A percentile compares a stretch with the other conserved stretches of the same genome.
phyloP scores from a whole-genome alignment of 2,113 vertebrate species.

The Cyanocitta stelleri region DNA sequence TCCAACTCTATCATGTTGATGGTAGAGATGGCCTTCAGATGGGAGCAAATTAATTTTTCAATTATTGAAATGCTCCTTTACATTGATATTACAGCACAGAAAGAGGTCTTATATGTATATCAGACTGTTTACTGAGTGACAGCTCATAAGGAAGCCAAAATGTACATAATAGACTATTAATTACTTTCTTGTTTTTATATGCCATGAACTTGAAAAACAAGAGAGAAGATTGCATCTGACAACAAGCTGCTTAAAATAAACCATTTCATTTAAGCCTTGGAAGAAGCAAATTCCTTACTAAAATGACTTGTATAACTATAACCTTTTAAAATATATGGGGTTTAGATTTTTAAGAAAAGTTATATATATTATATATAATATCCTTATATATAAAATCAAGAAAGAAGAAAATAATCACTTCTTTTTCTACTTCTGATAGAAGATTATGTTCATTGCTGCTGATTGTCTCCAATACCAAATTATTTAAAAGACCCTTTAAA shows the following conservation, averaged over 20 bases:
- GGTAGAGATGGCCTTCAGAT: neutral
- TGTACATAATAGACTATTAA: neutral
- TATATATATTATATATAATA: neutral
- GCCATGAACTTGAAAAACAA: neutral
- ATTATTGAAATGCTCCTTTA: neutral
- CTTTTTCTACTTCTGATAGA: neutral
- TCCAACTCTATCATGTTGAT: neutral
- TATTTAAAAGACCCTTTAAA: neutral
- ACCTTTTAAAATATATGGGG: neutral
- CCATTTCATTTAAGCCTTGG: neutral
- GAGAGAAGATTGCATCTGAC: neutral
- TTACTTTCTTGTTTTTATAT: neutral
- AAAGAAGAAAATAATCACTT: neutral
- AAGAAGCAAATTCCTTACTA: neutral
- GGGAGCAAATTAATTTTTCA: neutral
- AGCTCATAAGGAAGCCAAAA: neutral
- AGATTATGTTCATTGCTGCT: neutral
- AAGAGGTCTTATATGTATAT: neutral
- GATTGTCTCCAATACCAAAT: neutral
- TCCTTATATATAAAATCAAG: neutral
- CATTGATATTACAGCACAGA: neutral
- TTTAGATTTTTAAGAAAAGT: neutral
- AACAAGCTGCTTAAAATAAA: slow-evolving; percentile 9
- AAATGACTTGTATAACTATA: neutral
- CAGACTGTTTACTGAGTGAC: neutral